phyloP scores from a whole-genome alignment of 2,113 vertebrate genomes.

The Myrmecophaga tridactyla region DNA sequence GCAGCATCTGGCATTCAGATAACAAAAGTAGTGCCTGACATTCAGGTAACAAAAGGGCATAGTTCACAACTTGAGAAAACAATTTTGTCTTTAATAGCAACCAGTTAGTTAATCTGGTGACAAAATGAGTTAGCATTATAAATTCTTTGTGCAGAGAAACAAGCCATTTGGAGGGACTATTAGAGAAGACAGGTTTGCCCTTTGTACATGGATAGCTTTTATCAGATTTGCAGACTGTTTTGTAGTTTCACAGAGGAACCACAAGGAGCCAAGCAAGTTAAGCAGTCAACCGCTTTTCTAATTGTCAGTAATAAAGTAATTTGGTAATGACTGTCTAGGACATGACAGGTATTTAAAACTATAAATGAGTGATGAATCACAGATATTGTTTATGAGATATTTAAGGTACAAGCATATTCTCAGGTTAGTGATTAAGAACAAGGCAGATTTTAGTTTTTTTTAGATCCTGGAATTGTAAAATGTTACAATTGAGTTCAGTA shows the following conservation, averaged over 20 bases:
- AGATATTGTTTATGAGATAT: not conserved
- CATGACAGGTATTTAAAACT: constrained; percentile 6
- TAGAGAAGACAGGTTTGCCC: constrained; percentile 1
- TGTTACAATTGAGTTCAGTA: not conserved
- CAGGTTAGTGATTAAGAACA: not conserved
- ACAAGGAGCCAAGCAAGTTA: not conserved
- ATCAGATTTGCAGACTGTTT: not conserved
- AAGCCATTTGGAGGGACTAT: constrained; percentile 27
- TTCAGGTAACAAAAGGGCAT: not conserved
- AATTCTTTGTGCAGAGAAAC: constrained; percentile 38
- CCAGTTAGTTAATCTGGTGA: constrained; percentile 34
- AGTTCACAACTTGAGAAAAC: constrained; percentile 44
- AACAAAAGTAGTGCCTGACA: not conserved
- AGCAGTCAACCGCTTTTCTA: not conserved
- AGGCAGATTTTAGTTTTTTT: not conserved
- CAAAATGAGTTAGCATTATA: constrained; percentile 20
- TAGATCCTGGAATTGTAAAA: not conserved
- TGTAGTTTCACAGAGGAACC: not conserved
- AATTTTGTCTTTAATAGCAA: not conserved
- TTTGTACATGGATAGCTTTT: not conserved
- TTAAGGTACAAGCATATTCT: not conserved
- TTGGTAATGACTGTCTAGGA: not conserved
- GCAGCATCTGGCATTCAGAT: not conserved
- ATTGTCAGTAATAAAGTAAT: not conserved
- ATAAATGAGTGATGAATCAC: not conserved